Evolutionary conservation across 2,113 vertebrate species (phyloP).

Genomic region (Phyllopteryx taeniolatus): DNA sequence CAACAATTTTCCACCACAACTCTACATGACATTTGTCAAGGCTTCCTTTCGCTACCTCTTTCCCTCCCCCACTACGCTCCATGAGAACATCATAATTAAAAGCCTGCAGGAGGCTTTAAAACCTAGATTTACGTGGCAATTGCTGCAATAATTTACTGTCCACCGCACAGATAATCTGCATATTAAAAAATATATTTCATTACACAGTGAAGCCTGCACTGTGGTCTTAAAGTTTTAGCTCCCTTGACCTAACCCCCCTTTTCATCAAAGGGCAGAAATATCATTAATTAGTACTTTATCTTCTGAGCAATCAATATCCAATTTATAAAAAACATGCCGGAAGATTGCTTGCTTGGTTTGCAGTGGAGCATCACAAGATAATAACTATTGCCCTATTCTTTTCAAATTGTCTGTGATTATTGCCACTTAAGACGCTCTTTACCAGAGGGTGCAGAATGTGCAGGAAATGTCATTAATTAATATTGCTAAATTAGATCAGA

Average conservation of each 20-base stretch:
- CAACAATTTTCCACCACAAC: slow-evolving; percentile 43
- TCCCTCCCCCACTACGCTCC: slow-evolving; percentile 16
- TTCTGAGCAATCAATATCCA: slow-evolving; percentile 54
- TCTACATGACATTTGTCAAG: slow-evolving; percentile 47
- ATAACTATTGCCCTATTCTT: slow-evolving; percentile 22
- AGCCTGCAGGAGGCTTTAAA: slow-evolving; percentile 56
- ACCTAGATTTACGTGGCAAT: slow-evolving; percentile 57
- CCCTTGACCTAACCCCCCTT: slow-evolving; percentile 12
- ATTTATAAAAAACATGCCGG: slow-evolving; percentile 50
- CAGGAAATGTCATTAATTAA: slow-evolving; percentile 17
- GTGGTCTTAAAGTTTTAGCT: slow-evolving; percentile 22
- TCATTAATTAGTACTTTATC: slow-evolving; percentile 56
- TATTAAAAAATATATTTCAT: slow-evolving; percentile 56
- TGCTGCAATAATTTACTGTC: slow-evolving; percentile 63
- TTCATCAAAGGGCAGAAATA: slow-evolving; percentile 22
- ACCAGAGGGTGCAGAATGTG: slow-evolving; percentile 9
- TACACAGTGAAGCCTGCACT: slow-evolving; percentile 16
- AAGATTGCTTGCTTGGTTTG: slow-evolving; percentile 16
- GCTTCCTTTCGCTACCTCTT: slow-evolving; percentile 24
- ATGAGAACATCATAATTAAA: slow-evolving; percentile 58
- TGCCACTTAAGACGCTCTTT: slow-evolving; percentile 20
- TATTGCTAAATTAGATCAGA: slow-evolving; percentile 6
- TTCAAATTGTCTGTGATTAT: slow-evolving; percentile 29
- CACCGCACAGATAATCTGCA: slow-evolving; percentile 39
- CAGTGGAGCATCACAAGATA: slow-evolving; percentile 11